Evolutionary conservation across 2,113 vertebrate genomes (phyloP), one percentile per base, ranked within the genome.

Genomic region (Buteo buteo): DNA sequence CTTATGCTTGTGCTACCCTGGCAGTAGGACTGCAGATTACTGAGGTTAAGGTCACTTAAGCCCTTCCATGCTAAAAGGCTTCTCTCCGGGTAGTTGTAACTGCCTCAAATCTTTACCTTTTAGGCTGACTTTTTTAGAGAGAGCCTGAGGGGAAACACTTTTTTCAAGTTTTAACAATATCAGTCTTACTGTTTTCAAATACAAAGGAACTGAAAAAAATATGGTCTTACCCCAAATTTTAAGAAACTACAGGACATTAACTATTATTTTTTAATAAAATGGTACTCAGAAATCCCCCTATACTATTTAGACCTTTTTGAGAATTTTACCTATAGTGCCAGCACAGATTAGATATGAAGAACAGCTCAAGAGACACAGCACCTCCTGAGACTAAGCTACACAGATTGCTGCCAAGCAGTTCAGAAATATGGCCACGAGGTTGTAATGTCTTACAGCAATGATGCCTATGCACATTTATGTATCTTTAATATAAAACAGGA

Each of bases 371-470:
- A 57, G 36, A 61, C 32, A 72, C 40, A 64, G 76, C 28, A 34
- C 2, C 45, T 77, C 19, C 76, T 42, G 69, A 84, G 55, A 58
- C 58, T 38, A 62, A 74, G 71, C 21, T n/a, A 34, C 7, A 17
- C 6, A 72, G 42, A 29, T 73, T 86, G 45, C 76, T 94, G 52
- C 10, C 40, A 42, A 50, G 58, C 38, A 55, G 13, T 40, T 90
- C 50, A 78, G 58, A 94, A 44, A 40, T 47, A 49, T 0, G 1
- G 26, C 20, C 77, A 52, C 0, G 0, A 82, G 14, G 14, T 1
- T 78, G 38, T 15, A 66, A 54, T 5, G 24, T 83, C 58, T 76
- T 57, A 61, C 14, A 80, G 31, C 22, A 58, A 45, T 74, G 47
- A 64, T 44, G 25, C 5, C 47, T 19, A n/a, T 20, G 13, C 19